These are phyloP conservation scores for Dryomyza anilis DNA, from an alignment of 2,888 invertebrate species.

Conservation along the genomic window DNA sequence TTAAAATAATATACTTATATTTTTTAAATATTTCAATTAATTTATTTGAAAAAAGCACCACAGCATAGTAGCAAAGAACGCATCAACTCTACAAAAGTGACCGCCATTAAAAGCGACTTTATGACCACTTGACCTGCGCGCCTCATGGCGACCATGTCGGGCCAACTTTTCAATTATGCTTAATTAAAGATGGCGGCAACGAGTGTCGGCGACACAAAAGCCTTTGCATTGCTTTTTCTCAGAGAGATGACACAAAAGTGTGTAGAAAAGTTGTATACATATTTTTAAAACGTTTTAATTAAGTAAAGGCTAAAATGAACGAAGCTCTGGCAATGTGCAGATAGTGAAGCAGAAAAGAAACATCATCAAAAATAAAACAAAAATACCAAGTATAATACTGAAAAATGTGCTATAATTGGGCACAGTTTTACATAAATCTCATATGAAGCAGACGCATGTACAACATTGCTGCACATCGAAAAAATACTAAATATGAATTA, in stretches of 20 bases:
- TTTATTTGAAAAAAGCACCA: no score
- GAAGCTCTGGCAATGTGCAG: background rate
- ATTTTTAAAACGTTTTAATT: background rate
- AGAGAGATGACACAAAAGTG: background rate
- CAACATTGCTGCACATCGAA: no score
- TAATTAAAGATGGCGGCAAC: conserved; percentile 4
- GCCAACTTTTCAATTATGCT: conserved; percentile 12
- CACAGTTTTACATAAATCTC: no score
- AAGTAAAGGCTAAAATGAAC: background rate
- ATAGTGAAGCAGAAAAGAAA: background rate
- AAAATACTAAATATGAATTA: no score
- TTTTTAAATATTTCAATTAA: no score
- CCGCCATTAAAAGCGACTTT: no score
- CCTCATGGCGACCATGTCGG: background rate
- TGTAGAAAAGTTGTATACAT: background rate
- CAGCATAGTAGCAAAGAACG: no score
- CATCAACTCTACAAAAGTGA: no score
- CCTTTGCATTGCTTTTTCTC: no score
- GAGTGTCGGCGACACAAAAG: background rate
- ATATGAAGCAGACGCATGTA: no score
- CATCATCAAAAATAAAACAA: background rate
- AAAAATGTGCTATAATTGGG: background rate
- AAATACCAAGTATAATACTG: background rate
- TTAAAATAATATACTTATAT: no score
- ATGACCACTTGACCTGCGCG: no score